Base-by-base conservation (phyloP, 2,113 vertebrate genomes). In the Hydrochoerus hydrochaeris region DNA sequence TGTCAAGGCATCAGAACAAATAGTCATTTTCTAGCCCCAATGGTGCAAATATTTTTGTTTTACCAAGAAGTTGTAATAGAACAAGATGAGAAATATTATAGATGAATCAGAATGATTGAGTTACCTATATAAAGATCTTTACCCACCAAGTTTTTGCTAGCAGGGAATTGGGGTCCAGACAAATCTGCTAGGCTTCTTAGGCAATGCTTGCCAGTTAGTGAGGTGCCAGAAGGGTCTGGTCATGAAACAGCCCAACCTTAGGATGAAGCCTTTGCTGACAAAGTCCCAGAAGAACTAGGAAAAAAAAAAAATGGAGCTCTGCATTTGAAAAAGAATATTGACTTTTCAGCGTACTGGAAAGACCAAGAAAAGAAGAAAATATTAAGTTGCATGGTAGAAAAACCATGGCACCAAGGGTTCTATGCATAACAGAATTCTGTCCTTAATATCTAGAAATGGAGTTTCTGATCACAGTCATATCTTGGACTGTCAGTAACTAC, bases 401-500 rank as follows among this genome's bases (percentile, higher is more conserved):
- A 84, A 28, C 26, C 86, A 69, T 77, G 60, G 38, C 46, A 16
- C 41, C 41, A 75, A 63, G 3, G 19, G 54, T 44, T 90, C 28
- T 49, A 7, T 52, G 62, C 26, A 46, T 49, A 95, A 20, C 78
- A 92, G 90, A 85, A 85, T 71, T 84, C 38, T 92, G 58, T 41
- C 26, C 41, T 12, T 69, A n/a, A 35, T 86, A 63, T 88, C 80
- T 88, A 1, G 35, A 89, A 85, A 14, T 7, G 44, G 65, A 54
- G 7, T 77, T 80, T 95, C 91, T 91, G 28, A 94, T 75, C 26
- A 80, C 57, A 58, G 58, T 9, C 41, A 46, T 69, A 90, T 96
- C 54, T 35, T 58, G 60, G 62, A 52, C n/a, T 69, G 10, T 89
- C n/a, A 44, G 14, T 60, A 88, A 26, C 57, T 32, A 52, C n/a